A percentile compares a stretch with the other conserved stretches of the same genome.
These are phyloP conservation scores for Sinocyclocheilus anshuiensis DNA, from an alignment of 2,113 vertebrate species.

Conservation along the genomic window DNA sequence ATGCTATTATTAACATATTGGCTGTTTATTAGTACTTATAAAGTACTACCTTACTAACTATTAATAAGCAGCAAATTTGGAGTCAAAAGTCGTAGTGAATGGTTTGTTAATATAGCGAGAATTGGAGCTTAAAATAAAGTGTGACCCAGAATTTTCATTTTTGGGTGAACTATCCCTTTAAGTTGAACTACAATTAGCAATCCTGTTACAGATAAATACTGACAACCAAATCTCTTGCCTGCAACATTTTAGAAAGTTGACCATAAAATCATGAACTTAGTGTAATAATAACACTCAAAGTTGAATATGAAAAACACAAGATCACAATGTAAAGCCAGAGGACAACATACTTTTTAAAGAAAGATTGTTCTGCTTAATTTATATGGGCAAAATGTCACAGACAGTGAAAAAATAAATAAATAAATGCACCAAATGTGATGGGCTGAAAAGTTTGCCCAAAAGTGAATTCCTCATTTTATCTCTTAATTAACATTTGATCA, in stretches of 20 bases:
- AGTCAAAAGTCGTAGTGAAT: no score
- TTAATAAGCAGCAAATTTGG: no score
- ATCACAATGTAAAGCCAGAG: neutral
- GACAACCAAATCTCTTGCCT: neutral
- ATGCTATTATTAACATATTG: no score
- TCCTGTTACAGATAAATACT: neutral
- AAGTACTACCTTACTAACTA: no score
- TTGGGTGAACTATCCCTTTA: neutral
- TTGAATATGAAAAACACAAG: neutral
- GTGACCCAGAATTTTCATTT: no score
- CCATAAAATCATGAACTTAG: neutral
- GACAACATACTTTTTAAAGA: neutral
- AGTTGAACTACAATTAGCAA: neutral
- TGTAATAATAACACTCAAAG: neutral
- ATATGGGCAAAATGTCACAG: no score
- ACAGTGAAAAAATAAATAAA: neutral
- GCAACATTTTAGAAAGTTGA: neutral
- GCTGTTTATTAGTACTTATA: no score
- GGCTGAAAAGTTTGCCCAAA: no score
- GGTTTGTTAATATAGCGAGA: no score
- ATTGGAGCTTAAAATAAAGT: no score
- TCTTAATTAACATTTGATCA: neutral
- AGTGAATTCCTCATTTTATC: neutral
- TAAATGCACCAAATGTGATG: neutral
- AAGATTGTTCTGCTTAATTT: no score